Evolutionary conservation across 2,113 vertebrate genomes (phyloP).

Genomic region (Ramphastos sulfuratus): DNA sequence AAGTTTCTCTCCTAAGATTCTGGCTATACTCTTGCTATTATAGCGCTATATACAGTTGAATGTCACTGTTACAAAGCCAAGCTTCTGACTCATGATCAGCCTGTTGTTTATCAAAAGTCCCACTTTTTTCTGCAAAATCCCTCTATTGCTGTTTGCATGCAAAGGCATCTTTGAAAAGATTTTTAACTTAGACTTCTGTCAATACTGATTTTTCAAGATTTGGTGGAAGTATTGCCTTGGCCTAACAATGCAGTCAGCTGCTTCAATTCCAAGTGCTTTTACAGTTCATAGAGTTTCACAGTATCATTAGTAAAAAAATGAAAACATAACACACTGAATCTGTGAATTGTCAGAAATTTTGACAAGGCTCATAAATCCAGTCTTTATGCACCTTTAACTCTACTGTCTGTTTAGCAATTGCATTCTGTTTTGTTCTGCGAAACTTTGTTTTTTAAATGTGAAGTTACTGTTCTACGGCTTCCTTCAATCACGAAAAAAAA

Average conservation of each 20-base stretch:
- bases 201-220: conserved; percentile 11
- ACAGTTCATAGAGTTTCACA: not conserved
- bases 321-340: not conserved
- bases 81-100: not conserved
- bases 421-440: not conserved
- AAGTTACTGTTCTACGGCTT: not conserved
- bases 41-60: fast-evolving
- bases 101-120: not conserved
- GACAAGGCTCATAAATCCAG: not conserved
- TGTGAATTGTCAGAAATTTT: not conserved
- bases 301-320: not conserved
- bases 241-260: not conserved
- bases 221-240: not conserved
- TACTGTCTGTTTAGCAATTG: not conserved
- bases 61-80: not conserved
- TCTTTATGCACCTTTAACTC: not conserved
- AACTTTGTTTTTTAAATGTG: not conserved
- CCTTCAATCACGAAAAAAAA: not conserved
- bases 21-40: not conserved
- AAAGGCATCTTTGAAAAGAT: not conserved
- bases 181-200: not conserved
- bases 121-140: not conserved
- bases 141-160: not conserved
- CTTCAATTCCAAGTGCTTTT: not conserved
- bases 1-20: not conserved